Base-by-base conservation (phyloP, 2,888 invertebrate genomes). In the Clistopyga incitator region DNA sequence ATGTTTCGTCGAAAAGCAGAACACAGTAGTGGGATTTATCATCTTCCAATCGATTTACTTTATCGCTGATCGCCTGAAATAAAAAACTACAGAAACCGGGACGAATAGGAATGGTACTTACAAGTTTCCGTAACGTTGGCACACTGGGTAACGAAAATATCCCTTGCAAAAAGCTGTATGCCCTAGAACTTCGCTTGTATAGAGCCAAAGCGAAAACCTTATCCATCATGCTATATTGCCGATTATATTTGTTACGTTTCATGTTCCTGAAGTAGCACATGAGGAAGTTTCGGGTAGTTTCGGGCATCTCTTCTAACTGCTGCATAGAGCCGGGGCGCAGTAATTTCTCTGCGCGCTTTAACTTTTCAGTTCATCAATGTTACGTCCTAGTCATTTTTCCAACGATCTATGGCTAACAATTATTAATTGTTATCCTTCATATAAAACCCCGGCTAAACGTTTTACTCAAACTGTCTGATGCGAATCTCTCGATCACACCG, bases 11-110 rank as follows among this genome's bases (percentile, higher is more conserved):
- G 15, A 74, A 64, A 4, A 50, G 0, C 18, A 71, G 20, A 23
- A 71, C 25, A 4, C 68, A 68, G 18, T 68, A 50, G 3, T 29
- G 6, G 6, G 47, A 47, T 47, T 74, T 47, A 47, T 74, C 18
- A n/a, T 34, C 61, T 15, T 29, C 25, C 4, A 45, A 72, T 25
- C 18, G 20, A n/a, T 8, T 50, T 0, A 68, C 34, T 50, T 15
- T 50, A 47, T 68, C 68, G 68, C 68, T 68, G n/a, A 50, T 29
- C 29, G 68, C 23, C 15, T 68, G n/a, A 10, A 68, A 68, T 15
- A 68, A 50, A 68, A 50, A 68, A 3, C 6, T 0, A 34, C 61
- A 74, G 10, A 74, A 47, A 10, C 74, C 74, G 18, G 74, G 47
- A 11, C 25, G 42, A 6, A 61, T 18, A 2, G 61, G 74, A 34